Evolutionary conservation across 2,888 invertebrate genomes (phyloP), one percentile per base, ranked within the genome.

Genomic region (Ophioninae sp.): DNA sequence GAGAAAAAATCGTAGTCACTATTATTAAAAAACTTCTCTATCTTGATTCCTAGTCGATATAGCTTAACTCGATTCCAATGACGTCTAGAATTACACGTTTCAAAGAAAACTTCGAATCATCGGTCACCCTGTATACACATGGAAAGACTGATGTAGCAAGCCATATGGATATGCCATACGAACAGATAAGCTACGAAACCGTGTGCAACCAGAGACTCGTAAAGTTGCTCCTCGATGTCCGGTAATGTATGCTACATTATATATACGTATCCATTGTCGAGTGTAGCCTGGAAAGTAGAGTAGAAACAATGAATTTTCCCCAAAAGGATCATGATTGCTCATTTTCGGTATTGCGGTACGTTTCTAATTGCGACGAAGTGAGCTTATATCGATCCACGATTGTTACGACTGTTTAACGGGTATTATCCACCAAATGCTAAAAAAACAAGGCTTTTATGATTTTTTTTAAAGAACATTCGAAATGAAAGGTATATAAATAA

Each of bases 331-430:
- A 23, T 30, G 20, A 59, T 67, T 67, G 44, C 17, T 17, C 13
- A 51, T 6, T 51, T 17, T 51, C 13, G 17, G 51, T 51, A 51
- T 51, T 51, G 51, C 51, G 10, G 13, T 13, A 13, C 6, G 51
- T 51, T 51, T 41, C 59, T 44, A 73, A 73, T 73, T 58, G 41
- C 39, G 7, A 56, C 22, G 30, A 64, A 13, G 23, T 3, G 41
- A 74, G 73, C 73, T 74, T 73, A 37, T 37, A 20, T 17, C 68
- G 73, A 63, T 74, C 44, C 68, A 61, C 22, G 13, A 61, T 3
- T 51, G 13, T 17, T 17, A 51, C 2, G 2, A 17, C 6, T 2
- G 5, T 51, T 51, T 0, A 51, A 17, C 3, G 30, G 30, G 30
- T 30, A 30, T 30, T 30, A 1, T 30, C 1, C 30, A 1, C 2